A percentile compares a stretch with the other conserved stretches of the same genome.
Conservation (phyloP, 2,797 vertebrate genomes). For the Tenualosa ilisha region DNA sequence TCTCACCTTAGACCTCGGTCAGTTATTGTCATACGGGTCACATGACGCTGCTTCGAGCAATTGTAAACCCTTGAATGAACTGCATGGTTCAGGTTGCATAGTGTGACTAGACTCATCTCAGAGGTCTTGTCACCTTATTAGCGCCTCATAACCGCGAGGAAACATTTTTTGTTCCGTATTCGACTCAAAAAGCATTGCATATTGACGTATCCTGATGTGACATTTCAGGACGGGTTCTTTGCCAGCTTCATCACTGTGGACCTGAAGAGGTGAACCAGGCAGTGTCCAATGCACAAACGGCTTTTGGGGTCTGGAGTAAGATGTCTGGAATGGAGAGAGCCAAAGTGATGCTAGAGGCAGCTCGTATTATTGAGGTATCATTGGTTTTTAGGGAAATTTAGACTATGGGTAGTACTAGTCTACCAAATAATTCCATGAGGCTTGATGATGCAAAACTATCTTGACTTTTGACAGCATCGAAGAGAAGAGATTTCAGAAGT, state of each 20-base stretch:
- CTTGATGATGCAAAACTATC: neutral
- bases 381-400: neutral
- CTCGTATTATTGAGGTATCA: conserved; percentile 85
- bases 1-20: neutral
- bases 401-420: neutral
- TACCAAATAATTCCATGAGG: neutral
- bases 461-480: conserved; percentile 74
- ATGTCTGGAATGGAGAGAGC: conserved; percentile 91
- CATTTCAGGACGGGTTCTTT: conserved; percentile 83
- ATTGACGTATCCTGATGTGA: neutral
- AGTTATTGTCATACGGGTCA: neutral
- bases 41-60: neutral
- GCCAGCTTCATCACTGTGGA: conserved; percentile 81
- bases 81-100: too few relatives aligned
- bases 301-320: conserved; percentile 85
- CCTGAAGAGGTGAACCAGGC: conserved; percentile 84
- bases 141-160: too few relatives aligned
- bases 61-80: neutral
- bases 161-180: neutral
- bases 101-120: too few relatives aligned
- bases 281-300: conserved; percentile 80
- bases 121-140: too few relatives aligned
- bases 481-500: conserved; percentile 75
- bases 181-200: neutral
- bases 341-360: conserved; percentile 86